Percentiles rank a stretch among this genome's conserved stretches.
Evolutionary conservation across 1,140 invertebrate species (phyloP).

Genomic region (Cherax quadricarinatus): DNA sequence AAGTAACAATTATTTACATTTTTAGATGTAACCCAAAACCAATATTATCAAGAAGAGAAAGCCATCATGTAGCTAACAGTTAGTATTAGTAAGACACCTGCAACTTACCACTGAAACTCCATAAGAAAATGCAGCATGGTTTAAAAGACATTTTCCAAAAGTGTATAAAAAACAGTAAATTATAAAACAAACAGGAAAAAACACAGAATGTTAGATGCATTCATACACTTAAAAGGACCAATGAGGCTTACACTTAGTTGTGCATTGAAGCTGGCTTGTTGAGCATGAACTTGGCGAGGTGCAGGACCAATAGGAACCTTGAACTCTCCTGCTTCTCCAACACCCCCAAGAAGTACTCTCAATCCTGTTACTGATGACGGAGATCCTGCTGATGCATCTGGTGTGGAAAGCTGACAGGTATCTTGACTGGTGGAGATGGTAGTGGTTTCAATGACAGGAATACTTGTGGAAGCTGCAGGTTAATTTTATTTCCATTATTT

Average conservation of each 20-base stretch:
- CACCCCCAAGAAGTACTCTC: constrained; percentile 18
- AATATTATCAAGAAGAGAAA: no score
- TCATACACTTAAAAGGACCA: background rate
- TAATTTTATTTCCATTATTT: no score
- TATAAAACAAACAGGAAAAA: background rate
- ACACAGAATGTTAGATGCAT: background rate
- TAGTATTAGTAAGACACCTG: no score
- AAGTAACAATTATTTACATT: no score
- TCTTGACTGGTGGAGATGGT: background rate
- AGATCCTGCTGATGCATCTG: background rate
- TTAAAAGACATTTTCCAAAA: no score
- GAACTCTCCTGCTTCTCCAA: constrained; percentile 42
- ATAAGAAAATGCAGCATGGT: no score
- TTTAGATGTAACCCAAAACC: no score
- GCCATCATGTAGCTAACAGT: no score
- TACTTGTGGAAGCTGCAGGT: background rate
- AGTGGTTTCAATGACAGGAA: background rate
- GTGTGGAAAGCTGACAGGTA: background rate
- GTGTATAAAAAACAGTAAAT: no score
- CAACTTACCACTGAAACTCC: no score
- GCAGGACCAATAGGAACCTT: constrained; percentile 55
- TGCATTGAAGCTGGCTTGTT: constrained; percentile 63
- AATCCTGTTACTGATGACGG: background rate
- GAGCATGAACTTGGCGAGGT: constrained; percentile 41
- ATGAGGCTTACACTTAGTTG: constrained; percentile 53